A percentile compares a stretch with the other conserved stretches of the same genome.
Conservation (phyloP, 1,140 invertebrate genomes). For the Acromyrmex heyeri region DNA sequence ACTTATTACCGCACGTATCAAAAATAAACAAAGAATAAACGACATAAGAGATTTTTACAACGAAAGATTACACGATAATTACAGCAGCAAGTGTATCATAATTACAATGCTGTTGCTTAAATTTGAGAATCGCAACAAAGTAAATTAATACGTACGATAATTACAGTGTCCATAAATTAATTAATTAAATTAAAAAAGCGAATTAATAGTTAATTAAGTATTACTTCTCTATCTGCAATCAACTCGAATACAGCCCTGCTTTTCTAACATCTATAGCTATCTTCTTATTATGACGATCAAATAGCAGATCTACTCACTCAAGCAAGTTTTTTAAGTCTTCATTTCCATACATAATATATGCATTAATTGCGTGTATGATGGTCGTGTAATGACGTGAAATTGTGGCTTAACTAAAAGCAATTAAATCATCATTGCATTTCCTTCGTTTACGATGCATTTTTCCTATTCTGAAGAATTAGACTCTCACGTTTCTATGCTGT, state of each 20-base stretch:
- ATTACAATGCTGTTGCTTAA: slow-evolving; percentile 3
- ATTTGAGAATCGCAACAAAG: background rate
- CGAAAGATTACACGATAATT: slow-evolving; percentile 26
- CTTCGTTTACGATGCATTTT: background rate
- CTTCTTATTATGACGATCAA: slow-evolving; percentile 20
- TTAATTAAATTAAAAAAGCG: slow-evolving; percentile 20
- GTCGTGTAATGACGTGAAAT: slow-evolving; percentile 6
- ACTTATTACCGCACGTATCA: background rate
- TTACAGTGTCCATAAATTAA: slow-evolving; percentile 24
- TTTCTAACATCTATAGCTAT: background rate
- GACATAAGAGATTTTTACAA: background rate
- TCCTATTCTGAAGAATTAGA: background rate
- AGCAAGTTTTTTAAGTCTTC: background rate
- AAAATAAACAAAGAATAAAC: slow-evolving; percentile 1
- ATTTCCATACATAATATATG: background rate
- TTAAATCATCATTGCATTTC: background rate
- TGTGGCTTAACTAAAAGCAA: background rate
- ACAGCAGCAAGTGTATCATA: background rate
- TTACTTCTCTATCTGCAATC: background rate
- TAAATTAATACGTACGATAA: slow-evolving; percentile 6
- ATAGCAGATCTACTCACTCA: slow-evolving; percentile 20
- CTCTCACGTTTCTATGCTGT: background rate
- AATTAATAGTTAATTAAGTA: background rate
- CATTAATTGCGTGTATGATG: slow-evolving; percentile 23
- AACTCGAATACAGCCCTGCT: background rate